Percentiles rank a stretch among this genome's conserved stretches.
These are phyloP conservation scores for Digitonthophagus gazella DNA, from an alignment of 2,888 invertebrate species.

Conservation along the genomic window DNA sequence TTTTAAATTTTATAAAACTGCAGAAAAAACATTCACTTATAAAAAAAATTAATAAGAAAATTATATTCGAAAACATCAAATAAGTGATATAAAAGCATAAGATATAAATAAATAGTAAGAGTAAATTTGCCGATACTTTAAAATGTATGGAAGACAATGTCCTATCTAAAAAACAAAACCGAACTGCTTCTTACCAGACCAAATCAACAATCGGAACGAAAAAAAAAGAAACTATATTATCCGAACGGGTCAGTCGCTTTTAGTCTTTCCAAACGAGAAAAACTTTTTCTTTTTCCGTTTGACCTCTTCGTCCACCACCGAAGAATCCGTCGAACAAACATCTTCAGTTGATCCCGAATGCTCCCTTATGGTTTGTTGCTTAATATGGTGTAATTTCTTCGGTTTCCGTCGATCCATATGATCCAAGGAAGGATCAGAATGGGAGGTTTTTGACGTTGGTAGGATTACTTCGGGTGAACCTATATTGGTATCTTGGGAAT, in stretches of 20 bases:
- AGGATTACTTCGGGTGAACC: constrained; percentile 37
- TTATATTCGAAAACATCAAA: neutral
- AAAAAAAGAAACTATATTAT: constrained; percentile 1
- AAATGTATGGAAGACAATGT: neutral
- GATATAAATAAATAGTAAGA: neutral
- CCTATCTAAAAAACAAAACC: neutral
- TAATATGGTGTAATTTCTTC: constrained; percentile 19
- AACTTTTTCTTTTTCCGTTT: constrained; percentile 63
- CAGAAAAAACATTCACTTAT: too few species aligned
- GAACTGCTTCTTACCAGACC: neutral
- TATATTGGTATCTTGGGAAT: constrained; percentile 55
- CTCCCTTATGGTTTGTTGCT: constrained; percentile 43
- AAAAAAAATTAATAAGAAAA: too few species aligned
- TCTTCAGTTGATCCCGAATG: constrained; percentile 58
- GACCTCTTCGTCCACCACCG: constrained; percentile 63
- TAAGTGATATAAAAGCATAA: neutral
- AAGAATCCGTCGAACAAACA: constrained; percentile 67
- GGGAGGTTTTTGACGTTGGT: constrained; percentile 51
- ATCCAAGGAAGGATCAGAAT: constrained; percentile 55
- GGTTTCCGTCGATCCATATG: constrained; percentile 26
- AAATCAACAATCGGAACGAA: neutral
- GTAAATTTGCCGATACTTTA: neutral
- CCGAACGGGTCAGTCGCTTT: constrained; percentile 21
- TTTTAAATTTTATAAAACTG: too few species aligned
- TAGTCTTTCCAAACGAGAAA: constrained; percentile 49